Evolutionary conservation across 2,888 invertebrate species (phyloP).

Genomic region (Cosmia pyralina): DNA sequence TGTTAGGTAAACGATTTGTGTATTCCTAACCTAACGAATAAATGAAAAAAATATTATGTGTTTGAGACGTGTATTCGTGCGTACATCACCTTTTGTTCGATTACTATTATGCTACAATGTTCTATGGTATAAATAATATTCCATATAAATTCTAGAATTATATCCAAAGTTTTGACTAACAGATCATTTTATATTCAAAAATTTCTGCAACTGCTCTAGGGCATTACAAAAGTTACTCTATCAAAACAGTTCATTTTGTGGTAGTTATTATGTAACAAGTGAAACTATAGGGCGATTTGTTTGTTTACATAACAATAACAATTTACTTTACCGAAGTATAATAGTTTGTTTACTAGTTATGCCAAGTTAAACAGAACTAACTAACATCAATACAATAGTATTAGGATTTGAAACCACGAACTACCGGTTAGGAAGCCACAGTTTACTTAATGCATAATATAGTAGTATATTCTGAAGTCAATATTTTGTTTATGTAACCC

Average conservation of each 20-base stretch:
- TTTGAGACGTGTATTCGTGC: background rate
- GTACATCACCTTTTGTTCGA: background rate
- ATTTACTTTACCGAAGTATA: conserved; percentile 41
- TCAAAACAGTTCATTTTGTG: conserved; percentile 42
- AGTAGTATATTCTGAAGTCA: conserved; percentile 19
- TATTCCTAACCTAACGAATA: too few species aligned
- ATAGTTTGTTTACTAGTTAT: conserved; percentile 51
- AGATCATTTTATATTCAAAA: conserved; percentile 23
- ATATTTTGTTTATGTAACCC: conserved; percentile 41
- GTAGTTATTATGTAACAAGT: conserved; percentile 17
- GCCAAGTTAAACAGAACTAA: conserved; percentile 50
- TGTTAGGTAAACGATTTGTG: background rate
- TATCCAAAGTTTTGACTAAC: background rate
- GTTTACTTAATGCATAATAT: conserved; percentile 30
- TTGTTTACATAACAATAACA: conserved; percentile 42
- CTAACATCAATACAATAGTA: conserved; percentile 29
- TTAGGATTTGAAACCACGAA: conserved; percentile 47
- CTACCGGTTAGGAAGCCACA: conserved; percentile 38
- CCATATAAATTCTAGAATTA: background rate
- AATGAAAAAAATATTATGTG: background rate
- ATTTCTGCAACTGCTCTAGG: conserved; percentile 30
- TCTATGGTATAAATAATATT: background rate
- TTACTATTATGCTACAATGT: background rate
- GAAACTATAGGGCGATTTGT: conserved; percentile 40
- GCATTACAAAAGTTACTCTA: conserved; percentile 21